phyloP scores from a whole-genome alignment of 2,888 invertebrate genomes.

The Oscheius sp. region DNA sequence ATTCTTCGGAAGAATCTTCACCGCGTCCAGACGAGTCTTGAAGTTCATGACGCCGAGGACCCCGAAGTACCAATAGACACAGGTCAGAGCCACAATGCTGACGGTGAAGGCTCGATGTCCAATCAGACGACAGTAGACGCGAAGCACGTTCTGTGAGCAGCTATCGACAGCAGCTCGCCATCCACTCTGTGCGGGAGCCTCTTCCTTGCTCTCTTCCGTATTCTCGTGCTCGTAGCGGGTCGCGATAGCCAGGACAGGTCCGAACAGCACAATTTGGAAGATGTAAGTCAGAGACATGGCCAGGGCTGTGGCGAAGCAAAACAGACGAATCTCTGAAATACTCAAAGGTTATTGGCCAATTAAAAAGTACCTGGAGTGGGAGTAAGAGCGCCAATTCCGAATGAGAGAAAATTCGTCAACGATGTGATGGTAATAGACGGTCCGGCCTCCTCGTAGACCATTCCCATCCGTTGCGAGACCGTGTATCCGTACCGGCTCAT shows the following conservation, averaged over 20 bases:
- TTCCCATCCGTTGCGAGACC: conserved; percentile 51
- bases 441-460: conserved; percentile 71
- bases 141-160: conserved; percentile 51
- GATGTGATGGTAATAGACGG: conserved; percentile 72
- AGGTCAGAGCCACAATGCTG: conserved; percentile 49
- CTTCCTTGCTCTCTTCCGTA: conserved; percentile 27
- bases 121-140: conserved; percentile 59
- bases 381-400: conserved; percentile 71
- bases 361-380: conserved; percentile 68
- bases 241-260: conserved; percentile 67
- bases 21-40: conserved; percentile 65
- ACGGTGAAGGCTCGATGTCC: conserved; percentile 57
- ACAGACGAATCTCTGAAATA: conserved; percentile 68
- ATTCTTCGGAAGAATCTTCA: conserved; percentile 69
- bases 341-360: neutral
- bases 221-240: conserved; percentile 58
- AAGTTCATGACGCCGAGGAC: conserved; percentile 56
- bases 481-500: conserved; percentile 55
- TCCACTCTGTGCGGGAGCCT: conserved; percentile 11
- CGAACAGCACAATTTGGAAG: conserved; percentile 68
- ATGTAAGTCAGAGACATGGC: conserved; percentile 70
- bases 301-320: conserved; percentile 71
- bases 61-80: conserved; percentile 60
- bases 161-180: conserved; percentile 53
- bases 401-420: conserved; percentile 72